Conservation (phyloP, 2,888 invertebrate species). For the Elaeidobius kamerunicus region DNA sequence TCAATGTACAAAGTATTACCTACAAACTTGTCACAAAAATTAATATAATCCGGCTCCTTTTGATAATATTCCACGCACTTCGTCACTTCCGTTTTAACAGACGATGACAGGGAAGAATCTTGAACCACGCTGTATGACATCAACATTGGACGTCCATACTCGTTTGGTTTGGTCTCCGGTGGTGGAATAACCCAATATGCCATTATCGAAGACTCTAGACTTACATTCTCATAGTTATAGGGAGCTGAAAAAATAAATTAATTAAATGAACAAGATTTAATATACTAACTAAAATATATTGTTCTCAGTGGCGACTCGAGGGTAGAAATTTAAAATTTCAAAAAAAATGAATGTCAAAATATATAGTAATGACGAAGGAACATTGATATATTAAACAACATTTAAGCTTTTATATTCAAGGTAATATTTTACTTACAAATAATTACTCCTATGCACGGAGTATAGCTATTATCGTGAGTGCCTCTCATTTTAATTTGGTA, state of each 20-base stretch:
- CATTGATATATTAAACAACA: no score
- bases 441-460: conserved; percentile 89
- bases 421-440: conserved; percentile 78
- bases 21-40: conserved; percentile 66
- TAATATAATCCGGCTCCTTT: conserved; percentile 63
- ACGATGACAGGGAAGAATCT: conserved; percentile 76
- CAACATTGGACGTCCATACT: conserved; percentile 89
- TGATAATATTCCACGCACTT: conserved; percentile 82
- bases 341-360: no score
- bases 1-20: conserved; percentile 72
- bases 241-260: conserved; percentile 61
- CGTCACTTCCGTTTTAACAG: conserved; percentile 82
- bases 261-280: not conserved
- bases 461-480: conserved; percentile 84
- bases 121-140: conserved; percentile 82
- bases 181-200: conserved; percentile 97
- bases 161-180: conserved; percentile 85
- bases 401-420: not conserved
- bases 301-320: no score
- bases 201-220: conserved; percentile 77
- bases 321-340: no score
- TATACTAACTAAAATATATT: no score
- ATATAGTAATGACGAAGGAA: no score
- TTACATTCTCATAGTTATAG: conserved; percentile 75
- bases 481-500: conserved; percentile 95